Conservation (phyloP, 2,888 invertebrate genomes). For the Frankliniella fusca region DNA sequence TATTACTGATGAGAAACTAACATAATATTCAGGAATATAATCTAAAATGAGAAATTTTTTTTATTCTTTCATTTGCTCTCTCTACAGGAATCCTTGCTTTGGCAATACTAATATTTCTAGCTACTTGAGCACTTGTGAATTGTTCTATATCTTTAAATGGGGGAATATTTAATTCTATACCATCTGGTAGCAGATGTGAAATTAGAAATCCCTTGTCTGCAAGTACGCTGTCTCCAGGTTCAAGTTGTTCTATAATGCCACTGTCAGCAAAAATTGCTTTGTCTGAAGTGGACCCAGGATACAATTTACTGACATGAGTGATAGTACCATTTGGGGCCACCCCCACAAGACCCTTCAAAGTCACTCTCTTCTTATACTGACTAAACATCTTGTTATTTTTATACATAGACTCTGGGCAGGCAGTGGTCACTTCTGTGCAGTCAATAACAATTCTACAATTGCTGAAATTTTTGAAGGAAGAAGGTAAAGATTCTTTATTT, state of each 20-base stretch:
- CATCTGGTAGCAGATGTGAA: conserved; percentile 4
- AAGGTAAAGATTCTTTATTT: too few species aligned
- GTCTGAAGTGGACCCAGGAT: conserved; percentile 22
- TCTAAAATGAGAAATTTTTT: conserved; percentile 28
- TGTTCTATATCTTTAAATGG: background rate
- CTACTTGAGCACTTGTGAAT: conserved; percentile 27
- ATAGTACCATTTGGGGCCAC: conserved; percentile 31
- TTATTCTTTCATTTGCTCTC: conserved; percentile 28
- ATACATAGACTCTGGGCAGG: too few species aligned
- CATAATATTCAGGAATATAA: background rate
- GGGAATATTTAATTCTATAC: background rate
- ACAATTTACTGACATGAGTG: conserved; percentile 25
- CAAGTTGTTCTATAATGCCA: conserved; percentile 12
- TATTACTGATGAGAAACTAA: too few species aligned
- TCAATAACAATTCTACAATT: conserved; percentile 29
- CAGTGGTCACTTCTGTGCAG: background rate
- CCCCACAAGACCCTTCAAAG: conserved; percentile 28
- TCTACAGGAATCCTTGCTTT: conserved; percentile 31
- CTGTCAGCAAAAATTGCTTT: conserved; percentile 29
- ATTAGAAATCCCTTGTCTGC: too few species aligned
- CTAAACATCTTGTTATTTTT: background rate
- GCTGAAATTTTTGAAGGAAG: background rate
- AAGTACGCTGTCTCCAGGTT: conserved; percentile 25
- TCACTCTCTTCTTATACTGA: conserved; percentile 27
- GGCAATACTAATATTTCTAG: conserved; percentile 6